These are phyloP conservation scores for Zenarchopterus dispar DNA, from an alignment of 2,797 vertebrate species.

Conservation along the genomic window DNA sequence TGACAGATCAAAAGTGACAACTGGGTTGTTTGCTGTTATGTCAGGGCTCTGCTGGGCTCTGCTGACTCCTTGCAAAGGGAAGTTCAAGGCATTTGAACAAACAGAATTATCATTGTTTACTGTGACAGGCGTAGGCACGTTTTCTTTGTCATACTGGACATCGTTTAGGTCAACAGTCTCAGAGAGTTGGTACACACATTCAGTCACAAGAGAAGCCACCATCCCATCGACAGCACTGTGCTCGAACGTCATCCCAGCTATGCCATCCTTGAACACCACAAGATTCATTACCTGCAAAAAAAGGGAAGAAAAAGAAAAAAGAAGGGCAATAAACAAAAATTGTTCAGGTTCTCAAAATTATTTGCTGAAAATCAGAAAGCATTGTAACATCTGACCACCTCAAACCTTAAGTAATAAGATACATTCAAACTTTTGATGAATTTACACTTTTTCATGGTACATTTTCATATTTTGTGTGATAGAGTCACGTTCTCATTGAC, in stretches of 20 bases:
- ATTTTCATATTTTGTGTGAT: not conserved
- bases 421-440: not conserved
- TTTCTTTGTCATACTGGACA: slow-evolving; percentile 32
- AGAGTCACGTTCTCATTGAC: too few species aligned
- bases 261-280: slow-evolving; percentile 81
- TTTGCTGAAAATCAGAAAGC: not conserved
- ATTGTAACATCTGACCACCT: not conserved
- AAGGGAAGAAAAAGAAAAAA: too few species aligned
- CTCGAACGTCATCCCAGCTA: slow-evolving; percentile 83
- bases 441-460: not conserved
- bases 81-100: slow-evolving; percentile 55
- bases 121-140: slow-evolving; percentile 34
- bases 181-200: slow-evolving; percentile 76
- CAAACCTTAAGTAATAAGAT: not conserved
- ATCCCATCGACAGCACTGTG: slow-evolving; percentile 84
- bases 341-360: not conserved
- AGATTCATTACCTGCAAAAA: slow-evolving; percentile 78
- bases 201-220: slow-evolving; percentile 81
- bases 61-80: slow-evolving; percentile 60
- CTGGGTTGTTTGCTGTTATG: slow-evolving; percentile 61
- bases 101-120: slow-evolving; percentile 31
- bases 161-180: slow-evolving; percentile 71
- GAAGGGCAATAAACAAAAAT: not conserved
- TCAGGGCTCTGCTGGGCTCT: slow-evolving; percentile 27
- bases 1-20: slow-evolving; percentile 80